phyloP scores from a whole-genome alignment of 1,140 invertebrate species.

The Theocolax elegans region DNA sequence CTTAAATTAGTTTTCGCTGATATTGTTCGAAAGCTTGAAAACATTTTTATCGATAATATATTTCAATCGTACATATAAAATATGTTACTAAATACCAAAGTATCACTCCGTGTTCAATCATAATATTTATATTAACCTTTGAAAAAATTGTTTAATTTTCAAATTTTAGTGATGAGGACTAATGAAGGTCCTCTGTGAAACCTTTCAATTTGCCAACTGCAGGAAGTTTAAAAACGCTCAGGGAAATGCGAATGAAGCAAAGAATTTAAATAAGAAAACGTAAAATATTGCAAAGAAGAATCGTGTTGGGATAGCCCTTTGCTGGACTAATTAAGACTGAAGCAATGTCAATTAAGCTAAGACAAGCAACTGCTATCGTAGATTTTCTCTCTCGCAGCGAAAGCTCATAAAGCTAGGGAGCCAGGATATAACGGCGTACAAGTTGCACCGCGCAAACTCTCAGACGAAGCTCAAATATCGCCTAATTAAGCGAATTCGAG shows the following conservation, averaged over 20 bases:
- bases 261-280: background rate
- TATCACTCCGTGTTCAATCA: no score
- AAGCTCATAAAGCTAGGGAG: conserved; percentile 38
- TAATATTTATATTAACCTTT: no score
- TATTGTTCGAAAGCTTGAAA: no score
- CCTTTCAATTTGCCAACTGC: no score
- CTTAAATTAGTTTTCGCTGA: no score
- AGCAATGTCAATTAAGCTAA: conserved; percentile 60
- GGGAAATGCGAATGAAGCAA: background rate
- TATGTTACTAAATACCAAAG: no score
- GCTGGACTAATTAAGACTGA: conserved; percentile 56
- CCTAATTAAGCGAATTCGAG: conserved; percentile 59
- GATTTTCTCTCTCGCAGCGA: conserved; percentile 12
- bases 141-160: no score
- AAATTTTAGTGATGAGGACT: no score
- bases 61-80: no score
- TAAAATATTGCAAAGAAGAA: background rate
- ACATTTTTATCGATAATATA: no score
- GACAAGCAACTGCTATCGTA: conserved; percentile 36
- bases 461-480: conserved; percentile 52
- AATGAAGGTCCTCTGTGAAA: no score
- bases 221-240: background rate
- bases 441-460: conserved; percentile 7
- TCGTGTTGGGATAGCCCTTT: background rate
- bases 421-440: background rate